These are phyloP conservation scores for Phyllotreta cruciferae DNA, from an alignment of 2,888 invertebrate genomes.

Conservation along the genomic window DNA sequence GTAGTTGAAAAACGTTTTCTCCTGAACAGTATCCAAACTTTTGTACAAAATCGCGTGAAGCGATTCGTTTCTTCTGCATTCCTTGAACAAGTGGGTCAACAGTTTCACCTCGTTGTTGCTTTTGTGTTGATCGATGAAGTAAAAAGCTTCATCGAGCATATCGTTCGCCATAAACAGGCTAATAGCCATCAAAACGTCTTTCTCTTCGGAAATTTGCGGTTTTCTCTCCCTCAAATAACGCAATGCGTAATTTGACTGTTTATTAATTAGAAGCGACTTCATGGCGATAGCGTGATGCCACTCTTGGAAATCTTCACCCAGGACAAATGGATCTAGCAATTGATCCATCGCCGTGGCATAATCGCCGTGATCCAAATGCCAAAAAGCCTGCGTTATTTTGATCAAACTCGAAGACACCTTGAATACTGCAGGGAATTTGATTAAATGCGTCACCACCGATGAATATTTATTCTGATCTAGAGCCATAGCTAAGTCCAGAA, in stretches of 20 bases:
- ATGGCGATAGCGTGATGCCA: conserved; percentile 79
- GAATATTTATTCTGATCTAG: conserved; percentile 68
- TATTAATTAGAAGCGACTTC: conserved; percentile 70
- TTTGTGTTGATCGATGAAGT: conserved; percentile 67
- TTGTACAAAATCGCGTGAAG: conserved; percentile 69
- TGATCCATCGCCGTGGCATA: conserved; percentile 75
- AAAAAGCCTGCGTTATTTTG: conserved; percentile 84
- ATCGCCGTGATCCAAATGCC: conserved; percentile 88
- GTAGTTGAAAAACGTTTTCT: conserved; percentile 71
- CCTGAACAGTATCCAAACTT: conserved; percentile 69
- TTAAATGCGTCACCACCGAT: conserved; percentile 72
- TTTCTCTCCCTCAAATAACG: conserved; percentile 68
- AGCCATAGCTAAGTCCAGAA: conserved; percentile 80
- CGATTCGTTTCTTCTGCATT: conserved; percentile 65
- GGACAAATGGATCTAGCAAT: conserved; percentile 69
- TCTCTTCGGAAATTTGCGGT: conserved; percentile 51
- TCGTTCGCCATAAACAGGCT: conserved; percentile 70
- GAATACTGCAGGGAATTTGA: conserved; percentile 83
- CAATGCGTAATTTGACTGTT: conserved; percentile 73
- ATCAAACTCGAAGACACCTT: conserved; percentile 76
- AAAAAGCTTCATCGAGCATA: conserved; percentile 70
- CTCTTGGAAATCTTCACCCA: conserved; percentile 64
- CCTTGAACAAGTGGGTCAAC: conserved; percentile 69
- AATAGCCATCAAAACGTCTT: conserved; percentile 65
- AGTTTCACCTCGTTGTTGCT: conserved; percentile 62